phyloP scores from a whole-genome alignment of 2,797 vertebrate genomes.

The Pteronotus mesoamericanus region DNA sequence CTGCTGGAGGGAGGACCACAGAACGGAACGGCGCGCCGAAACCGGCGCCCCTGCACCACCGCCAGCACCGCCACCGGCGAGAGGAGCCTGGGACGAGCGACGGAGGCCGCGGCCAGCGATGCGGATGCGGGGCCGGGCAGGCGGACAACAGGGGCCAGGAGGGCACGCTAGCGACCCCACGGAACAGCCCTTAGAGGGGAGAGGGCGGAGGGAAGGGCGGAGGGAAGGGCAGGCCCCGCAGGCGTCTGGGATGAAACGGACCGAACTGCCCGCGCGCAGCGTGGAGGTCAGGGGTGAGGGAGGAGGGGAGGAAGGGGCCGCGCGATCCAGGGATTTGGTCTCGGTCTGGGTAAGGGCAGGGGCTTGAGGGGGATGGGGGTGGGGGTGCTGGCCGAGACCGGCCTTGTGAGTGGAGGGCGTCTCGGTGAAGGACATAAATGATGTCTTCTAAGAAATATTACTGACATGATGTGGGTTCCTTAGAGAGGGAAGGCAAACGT shows the following conservation, averaged over 20 bases:
- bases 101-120: rapidly evolving
- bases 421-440: background rate
- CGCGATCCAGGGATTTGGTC: background rate
- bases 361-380: background rate
- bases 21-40: background rate
- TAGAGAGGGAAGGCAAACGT: background rate
- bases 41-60: background rate
- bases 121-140: rapidly evolving
- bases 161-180: background rate
- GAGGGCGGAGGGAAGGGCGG: background rate
- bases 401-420: background rate
- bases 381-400: background rate
- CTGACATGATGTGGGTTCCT: background rate
- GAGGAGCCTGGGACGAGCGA: too few relatives aligned
- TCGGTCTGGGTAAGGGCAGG: background rate
- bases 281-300: background rate
- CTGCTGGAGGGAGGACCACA: background rate
- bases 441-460: background rate
- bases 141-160: background rate
- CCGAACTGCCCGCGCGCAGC: background rate
- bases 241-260: background rate
- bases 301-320: background rate
- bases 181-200: background rate
- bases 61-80: too few relatives aligned
- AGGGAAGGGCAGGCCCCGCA: background rate